Evolutionary conservation across 2,113 vertebrate species (phyloP), one percentile per base, ranked within the genome.

Genomic region (Ophiodon elongatus): DNA sequence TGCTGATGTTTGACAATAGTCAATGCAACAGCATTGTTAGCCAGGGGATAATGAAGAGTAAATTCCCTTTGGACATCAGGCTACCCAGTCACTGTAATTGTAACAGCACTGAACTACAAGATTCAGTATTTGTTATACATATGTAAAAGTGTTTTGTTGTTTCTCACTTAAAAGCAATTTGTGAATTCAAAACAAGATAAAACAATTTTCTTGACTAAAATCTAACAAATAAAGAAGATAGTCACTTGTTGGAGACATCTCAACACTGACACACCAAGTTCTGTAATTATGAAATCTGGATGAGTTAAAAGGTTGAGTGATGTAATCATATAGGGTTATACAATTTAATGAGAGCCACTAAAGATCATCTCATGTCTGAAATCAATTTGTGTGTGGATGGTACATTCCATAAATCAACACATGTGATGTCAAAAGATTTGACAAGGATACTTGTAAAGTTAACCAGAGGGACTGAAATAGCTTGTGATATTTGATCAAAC

Each of bases 371-470:
- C 6, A 15, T n/a, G 13, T 41, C 35, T 64, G 19, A 7, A 35
- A 71, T 39, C 29, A 60, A 56, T 54, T 10, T 59, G 4, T 63
- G 68, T 69, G 54, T 73, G 23, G 62, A 59, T 27, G n/a, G 59
- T 68, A 59, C n/a, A 67, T 57, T 72, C 31, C 78, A 60, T 70
- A 23, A 45, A 52, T 73, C 39, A 88, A 62, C 71, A 69, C 8
- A 71, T 43, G 37, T 3, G 4, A 19, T 64, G 80, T 76, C 37
- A 73, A 84, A 76, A 73, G 23, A 62, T 70, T 78, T 65, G 45
- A 76, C 68, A 72, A 57, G 64, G 67, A 52, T 73, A 76, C 41
- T 64, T 63, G 35, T 82, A 60, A 86, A 73, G 72, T 79, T 71
- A 75, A 70, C 72, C 14, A 50, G 43, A 33, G 57, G 15, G 84